Base-by-base conservation (phyloP, 2,888 invertebrate genomes). In the Tenthredo notha region DNA sequence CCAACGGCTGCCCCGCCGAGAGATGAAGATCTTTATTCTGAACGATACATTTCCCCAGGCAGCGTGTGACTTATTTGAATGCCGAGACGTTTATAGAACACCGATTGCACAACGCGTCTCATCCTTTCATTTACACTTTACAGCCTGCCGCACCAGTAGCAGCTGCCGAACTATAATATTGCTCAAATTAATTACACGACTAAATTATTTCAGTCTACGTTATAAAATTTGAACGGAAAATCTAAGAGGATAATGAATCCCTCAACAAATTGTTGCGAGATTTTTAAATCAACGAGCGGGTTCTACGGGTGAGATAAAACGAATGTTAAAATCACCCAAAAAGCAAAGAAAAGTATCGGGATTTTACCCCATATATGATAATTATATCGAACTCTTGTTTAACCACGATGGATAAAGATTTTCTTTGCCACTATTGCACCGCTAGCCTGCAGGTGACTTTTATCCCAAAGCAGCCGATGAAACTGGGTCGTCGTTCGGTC, bases 51-150 rank as follows among this genome's bases (percentile, higher is more conserved):
- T 80, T 61, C 15, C 58, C 80, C 58, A 37, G 80, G 33, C 80
- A 80, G 58, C 80, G 58, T 58, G 80, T 61, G 80, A 80, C 80
- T 80, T 58, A 80, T 80, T 80, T 15, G 80, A 80, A 80, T 58
- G 58, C 80, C 40, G 61, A 37, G 80, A 80, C 80, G 80, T 80
- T 80, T 80, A 80, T 80, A 80, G 80, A 80, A 80, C 80, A 61
- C 80, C 61, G 80, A 80, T 80, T 80, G 58, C 80, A 80, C 80
- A 80, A 80, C 80, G 40, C 58, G 80, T 37, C 37, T 61, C 80
- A 40, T 80, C 80, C 80, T 80, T 80, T 80, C 80, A 61, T 80
- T 80, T 80, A 61, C 33, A 40, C 74, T 74, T 43, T 67, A 40
- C 72, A 74, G 40, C 43, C 25, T 43, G 25, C 72, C n/a, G n/a